phyloP scores from a whole-genome alignment of 2,888 invertebrate genomes.

The Temnothorax ravouxi region DNA sequence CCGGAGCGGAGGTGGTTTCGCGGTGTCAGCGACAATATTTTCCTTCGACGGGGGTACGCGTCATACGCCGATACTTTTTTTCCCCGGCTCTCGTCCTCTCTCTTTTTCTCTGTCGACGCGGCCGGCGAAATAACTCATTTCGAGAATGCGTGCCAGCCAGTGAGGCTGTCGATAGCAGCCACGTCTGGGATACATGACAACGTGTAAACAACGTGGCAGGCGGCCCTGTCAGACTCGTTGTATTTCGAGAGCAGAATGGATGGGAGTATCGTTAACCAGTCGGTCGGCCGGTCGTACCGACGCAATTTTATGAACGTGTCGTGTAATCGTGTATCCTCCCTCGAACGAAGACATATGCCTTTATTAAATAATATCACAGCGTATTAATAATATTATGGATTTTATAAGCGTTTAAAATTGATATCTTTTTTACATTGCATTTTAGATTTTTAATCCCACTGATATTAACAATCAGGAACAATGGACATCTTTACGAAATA shows the following conservation, averaged over 20 bases:
- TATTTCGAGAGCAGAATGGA: conserved; percentile 76
- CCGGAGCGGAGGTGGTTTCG: conserved; percentile 55
- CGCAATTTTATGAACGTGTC: conserved; percentile 74
- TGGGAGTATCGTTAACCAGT: conserved; percentile 80
- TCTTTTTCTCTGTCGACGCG: conserved; percentile 40
- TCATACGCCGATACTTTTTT: conserved; percentile 66
- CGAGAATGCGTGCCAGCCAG: conserved; percentile 78
- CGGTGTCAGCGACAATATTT: conserved; percentile 77
- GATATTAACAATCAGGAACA: conserved; percentile 62
- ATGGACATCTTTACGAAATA: conserved; percentile 12
- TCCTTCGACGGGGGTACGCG: conserved; percentile 73
- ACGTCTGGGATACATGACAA: conserved; percentile 77
- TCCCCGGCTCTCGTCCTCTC: background rate
- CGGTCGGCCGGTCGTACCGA: conserved; percentile 62
- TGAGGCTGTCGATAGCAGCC: conserved; percentile 83
- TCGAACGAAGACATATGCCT: conserved; percentile 39
- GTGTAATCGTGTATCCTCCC: conserved; percentile 72
- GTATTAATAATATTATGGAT: background rate
- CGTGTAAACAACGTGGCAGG: conserved; percentile 82
- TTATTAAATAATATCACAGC: conserved; percentile 5
- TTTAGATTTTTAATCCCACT: conserved; percentile 75
- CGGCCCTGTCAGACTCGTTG: conserved; percentile 73
- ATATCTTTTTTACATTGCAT: conserved; percentile 69
- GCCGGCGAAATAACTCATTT: conserved; percentile 77
- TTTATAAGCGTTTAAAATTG: background rate